Percentiles rank a stretch among this genome's conserved stretches.
phyloP scores from a whole-genome alignment of 2,888 invertebrate species.

The Protonemura montana region DNA sequence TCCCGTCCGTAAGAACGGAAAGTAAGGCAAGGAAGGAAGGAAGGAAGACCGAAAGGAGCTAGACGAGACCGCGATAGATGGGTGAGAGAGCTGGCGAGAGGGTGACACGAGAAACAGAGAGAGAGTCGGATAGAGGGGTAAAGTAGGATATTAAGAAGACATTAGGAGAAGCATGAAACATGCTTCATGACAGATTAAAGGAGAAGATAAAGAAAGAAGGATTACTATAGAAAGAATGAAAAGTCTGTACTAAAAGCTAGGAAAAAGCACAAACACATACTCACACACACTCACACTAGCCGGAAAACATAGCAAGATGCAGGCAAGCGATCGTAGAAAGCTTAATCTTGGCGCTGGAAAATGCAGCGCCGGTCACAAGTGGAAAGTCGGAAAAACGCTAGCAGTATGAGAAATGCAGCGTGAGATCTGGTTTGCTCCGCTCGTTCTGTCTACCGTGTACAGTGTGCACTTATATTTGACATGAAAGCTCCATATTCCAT shows the following conservation, averaged over 20 bases:
- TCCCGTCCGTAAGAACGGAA: background rate
- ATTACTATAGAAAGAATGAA: slow-evolving; percentile 47
- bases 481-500: background rate
- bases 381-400: slow-evolving; percentile 40
- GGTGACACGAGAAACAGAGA: background rate
- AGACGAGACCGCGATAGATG: background rate
- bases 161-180: slow-evolving; percentile 46
- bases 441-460: no score
- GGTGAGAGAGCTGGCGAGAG: slow-evolving; percentile 26
- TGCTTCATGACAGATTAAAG: slow-evolving; percentile 48
- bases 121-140: slow-evolving; percentile 41
- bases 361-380: slow-evolving; percentile 24
- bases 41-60: background rate
- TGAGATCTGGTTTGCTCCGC: background rate
- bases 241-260: slow-evolving; percentile 29
- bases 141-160: slow-evolving; percentile 49
- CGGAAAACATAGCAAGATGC: slow-evolving; percentile 29
- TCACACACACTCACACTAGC: background rate
- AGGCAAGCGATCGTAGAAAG: slow-evolving; percentile 20
- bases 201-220: slow-evolving; percentile 48
- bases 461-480: slow-evolving; percentile 24
- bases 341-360: slow-evolving; percentile 20
- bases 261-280: slow-evolving; percentile 17
- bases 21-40: background rate
- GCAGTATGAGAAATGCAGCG: background rate